A percentile compares a stretch with the other conserved stretches of the same genome.
These are phyloP conservation scores for Peromyscus melanophrys DNA, from an alignment of 2,797 vertebrate species.

Conservation along the genomic window DNA sequence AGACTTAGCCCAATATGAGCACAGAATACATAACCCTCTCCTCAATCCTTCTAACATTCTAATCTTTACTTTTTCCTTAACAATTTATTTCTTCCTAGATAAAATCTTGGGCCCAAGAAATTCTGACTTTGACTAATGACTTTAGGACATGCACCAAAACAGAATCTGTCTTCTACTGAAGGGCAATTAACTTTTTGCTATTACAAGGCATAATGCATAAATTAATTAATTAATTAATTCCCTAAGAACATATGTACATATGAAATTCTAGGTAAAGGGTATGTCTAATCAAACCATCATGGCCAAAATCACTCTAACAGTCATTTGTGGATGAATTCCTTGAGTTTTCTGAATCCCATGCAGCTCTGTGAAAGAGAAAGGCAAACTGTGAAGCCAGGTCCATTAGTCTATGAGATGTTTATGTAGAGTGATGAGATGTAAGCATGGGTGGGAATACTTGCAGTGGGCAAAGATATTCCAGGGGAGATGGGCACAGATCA, in stretches of 20 bases:
- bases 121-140: conserved; percentile 29
- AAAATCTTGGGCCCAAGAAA: not conserved
- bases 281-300: conserved; percentile 32
- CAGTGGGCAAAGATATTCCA: not conserved
- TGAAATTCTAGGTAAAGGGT: not conserved
- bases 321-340: not conserved
- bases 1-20: not conserved
- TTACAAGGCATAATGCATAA: not conserved
- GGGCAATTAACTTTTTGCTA: conserved; percentile 40
- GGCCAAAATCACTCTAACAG: not conserved
- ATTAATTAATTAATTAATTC: not conserved
- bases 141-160: not conserved
- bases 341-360: not conserved
- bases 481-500: not conserved
- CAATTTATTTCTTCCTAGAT: conserved; percentile 14
- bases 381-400: not conserved
- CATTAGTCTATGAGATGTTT: not conserved
- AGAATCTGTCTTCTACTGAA: conserved; percentile 31
- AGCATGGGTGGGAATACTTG: not conserved
- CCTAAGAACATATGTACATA: not conserved
- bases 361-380: not conserved
- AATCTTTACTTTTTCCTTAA: conserved; percentile 3
- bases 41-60: not conserved
- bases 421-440: not conserved
- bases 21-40: not conserved